Evolutionary conservation across 2,113 vertebrate genomes (phyloP).

Genomic region (Equus quagga): DNA sequence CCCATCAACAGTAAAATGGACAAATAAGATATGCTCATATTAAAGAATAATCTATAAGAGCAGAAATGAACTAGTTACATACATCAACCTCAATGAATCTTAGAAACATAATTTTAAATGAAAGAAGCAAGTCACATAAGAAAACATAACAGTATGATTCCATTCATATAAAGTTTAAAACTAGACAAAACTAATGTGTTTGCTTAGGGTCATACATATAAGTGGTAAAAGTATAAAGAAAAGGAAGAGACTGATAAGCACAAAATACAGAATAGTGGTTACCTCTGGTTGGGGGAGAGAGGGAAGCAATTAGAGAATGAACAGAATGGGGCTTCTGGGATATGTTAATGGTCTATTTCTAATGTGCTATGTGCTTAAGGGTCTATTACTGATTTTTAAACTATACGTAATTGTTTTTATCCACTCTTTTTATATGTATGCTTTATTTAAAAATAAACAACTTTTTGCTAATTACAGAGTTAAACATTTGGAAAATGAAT

Average conservation of each 20-base stretch:
- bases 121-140: slow-evolving; percentile 7
- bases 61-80: background rate
- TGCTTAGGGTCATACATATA: background rate
- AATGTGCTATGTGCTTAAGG: background rate
- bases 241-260: background rate
- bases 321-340: too few species aligned
- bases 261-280: background rate
- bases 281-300: background rate
- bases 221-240: background rate
- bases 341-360: background rate
- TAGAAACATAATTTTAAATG: background rate
- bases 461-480: background rate
- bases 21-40: background rate
- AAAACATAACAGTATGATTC: background rate
- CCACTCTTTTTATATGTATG: background rate
- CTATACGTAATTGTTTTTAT: background rate
- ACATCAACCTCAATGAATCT: background rate
- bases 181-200: background rate
- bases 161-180: background rate
- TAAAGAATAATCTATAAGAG: background rate
- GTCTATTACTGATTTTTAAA: background rate
- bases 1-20: background rate
- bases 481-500: background rate
- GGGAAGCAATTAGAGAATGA: background rate
- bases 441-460: background rate